Percentiles rank a stretch among this genome's conserved stretches.
These are phyloP conservation scores for Arenicola marina DNA, from an alignment of 2,888 invertebrate species.

Conservation along the genomic window DNA sequence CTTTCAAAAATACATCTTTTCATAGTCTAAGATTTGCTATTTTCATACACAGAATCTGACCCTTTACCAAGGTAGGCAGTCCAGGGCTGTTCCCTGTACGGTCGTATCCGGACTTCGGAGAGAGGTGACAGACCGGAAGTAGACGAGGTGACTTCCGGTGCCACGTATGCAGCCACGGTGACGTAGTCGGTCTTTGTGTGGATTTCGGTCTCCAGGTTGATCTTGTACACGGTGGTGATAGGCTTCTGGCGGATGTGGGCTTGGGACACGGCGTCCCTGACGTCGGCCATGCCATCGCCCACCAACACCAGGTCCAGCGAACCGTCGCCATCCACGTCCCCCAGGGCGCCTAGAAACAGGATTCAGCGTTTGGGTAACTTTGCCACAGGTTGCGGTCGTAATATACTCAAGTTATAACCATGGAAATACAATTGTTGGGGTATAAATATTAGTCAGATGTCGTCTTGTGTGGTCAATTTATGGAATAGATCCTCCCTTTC, in stretches of 20 bases:
- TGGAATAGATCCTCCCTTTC: too few relatives aligned
- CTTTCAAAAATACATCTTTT: too few relatives aligned
- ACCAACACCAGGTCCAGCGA: conserved; percentile 39
- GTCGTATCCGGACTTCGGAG: conserved; percentile 16
- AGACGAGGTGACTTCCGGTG: too few relatives aligned
- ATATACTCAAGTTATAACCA: too few relatives aligned
- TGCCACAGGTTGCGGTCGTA: background rate
- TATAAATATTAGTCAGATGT: too few relatives aligned
- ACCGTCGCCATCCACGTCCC: conserved; percentile 52
- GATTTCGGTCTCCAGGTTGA: background rate
- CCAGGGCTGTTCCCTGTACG: conserved; percentile 29
- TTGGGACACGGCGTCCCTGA: background rate
- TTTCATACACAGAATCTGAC: conserved; percentile 17
- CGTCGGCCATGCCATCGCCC: background rate
- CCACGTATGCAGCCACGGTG: background rate
- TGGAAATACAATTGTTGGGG: too few relatives aligned
- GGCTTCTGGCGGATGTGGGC: background rate
- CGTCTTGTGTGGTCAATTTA: too few relatives aligned
- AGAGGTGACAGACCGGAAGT: background rate
- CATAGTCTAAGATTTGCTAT: too few relatives aligned
- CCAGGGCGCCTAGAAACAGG: conserved; percentile 41
- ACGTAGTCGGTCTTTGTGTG: background rate
- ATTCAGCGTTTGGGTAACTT: background rate
- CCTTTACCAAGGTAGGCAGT: conserved; percentile 29
- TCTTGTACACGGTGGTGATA: background rate